Conservation (phyloP, 2,888 invertebrate species). For the Orchesellides sinensis region DNA sequence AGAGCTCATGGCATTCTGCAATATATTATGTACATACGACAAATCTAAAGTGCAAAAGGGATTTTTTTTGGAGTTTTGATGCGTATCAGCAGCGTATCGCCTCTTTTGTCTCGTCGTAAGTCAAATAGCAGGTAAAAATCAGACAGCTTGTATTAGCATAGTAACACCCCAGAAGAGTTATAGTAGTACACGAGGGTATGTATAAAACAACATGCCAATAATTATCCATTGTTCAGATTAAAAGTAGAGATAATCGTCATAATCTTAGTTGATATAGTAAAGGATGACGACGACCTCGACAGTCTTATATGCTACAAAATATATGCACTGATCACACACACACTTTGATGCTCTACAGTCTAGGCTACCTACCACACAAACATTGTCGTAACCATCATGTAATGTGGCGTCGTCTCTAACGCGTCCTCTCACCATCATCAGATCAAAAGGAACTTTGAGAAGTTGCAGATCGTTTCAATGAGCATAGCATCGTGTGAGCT, state of each 20-base stretch:
- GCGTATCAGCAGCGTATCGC: slow-evolving; percentile 10
- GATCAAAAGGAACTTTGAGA: background rate
- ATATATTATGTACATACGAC: background rate
- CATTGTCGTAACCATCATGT: no score
- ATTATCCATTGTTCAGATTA: slow-evolving; percentile 51
- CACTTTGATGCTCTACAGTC: no score
- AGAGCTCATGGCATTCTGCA: background rate
- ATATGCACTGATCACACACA: slow-evolving; percentile 8
- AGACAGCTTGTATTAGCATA: slow-evolving; percentile 36
- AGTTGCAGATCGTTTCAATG: no score
- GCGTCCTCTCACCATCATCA: background rate
- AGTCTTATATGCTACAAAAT: background rate
- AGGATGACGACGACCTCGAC: slow-evolving; percentile 10
- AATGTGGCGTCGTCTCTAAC: background rate
- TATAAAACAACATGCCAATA: slow-evolving; percentile 29
- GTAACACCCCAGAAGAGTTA: slow-evolving; percentile 17
- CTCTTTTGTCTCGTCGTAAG: slow-evolving; percentile 33
- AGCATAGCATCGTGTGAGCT: no score
- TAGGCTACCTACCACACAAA: no score
- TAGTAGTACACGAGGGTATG: background rate
- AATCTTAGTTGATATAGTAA: background rate
- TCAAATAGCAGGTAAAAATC: slow-evolving; percentile 7
- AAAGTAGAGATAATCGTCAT: slow-evolving; percentile 4
- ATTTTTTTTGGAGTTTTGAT: background rate
- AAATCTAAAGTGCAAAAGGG: background rate